phyloP scores from a whole-genome alignment of 1,140 invertebrate species.

The Aphelinus certus region DNA sequence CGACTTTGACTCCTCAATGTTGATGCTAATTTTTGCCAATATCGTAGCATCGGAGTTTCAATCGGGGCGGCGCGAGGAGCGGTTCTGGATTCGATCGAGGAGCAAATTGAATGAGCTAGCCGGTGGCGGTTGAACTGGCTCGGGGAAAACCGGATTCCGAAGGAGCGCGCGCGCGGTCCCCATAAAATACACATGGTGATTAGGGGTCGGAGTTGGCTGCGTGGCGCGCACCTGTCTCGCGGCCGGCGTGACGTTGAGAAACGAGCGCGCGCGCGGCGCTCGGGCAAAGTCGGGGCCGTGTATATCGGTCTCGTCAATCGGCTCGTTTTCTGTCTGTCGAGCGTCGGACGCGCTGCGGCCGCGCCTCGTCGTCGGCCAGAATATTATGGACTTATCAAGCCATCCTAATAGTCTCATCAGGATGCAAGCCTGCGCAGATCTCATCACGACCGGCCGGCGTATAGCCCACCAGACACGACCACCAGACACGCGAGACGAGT shows the following conservation, averaged over 20 bases:
- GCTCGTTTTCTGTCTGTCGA: slow-evolving; percentile 13
- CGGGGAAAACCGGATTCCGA: too few species aligned
- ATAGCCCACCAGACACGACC: too few species aligned
- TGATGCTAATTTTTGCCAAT: too few species aligned
- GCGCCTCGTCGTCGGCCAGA: slow-evolving; percentile 52
- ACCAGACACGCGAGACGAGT: not conserved
- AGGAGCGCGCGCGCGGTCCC: too few species aligned
- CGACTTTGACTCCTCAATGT: too few species aligned
- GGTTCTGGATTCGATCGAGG: too few species aligned
- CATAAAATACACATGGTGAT: slow-evolving; percentile 26
- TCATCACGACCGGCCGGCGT: slow-evolving; percentile 44
- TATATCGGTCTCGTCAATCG: slow-evolving; percentile 27
- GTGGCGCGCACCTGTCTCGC: slow-evolving; percentile 4
- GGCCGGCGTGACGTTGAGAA: slow-evolving; percentile 43
- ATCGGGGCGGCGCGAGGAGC: too few species aligned
- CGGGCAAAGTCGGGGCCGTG: slow-evolving; percentile 26
- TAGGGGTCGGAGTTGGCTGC: not conserved
- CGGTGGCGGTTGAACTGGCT: too few species aligned
- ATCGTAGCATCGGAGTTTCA: too few species aligned
- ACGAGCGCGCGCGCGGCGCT: slow-evolving; percentile 47
- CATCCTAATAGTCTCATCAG: slow-evolving; percentile 65
- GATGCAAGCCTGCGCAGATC: slow-evolving; percentile 62
- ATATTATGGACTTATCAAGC: slow-evolving; percentile 65
- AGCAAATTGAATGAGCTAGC: too few species aligned
- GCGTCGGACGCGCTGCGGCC: not conserved